Percentiles rank a stretch among this genome's conserved stretches.
phyloP scores from a whole-genome alignment of 1,140 invertebrate genomes.

The Mamestra configurata region DNA sequence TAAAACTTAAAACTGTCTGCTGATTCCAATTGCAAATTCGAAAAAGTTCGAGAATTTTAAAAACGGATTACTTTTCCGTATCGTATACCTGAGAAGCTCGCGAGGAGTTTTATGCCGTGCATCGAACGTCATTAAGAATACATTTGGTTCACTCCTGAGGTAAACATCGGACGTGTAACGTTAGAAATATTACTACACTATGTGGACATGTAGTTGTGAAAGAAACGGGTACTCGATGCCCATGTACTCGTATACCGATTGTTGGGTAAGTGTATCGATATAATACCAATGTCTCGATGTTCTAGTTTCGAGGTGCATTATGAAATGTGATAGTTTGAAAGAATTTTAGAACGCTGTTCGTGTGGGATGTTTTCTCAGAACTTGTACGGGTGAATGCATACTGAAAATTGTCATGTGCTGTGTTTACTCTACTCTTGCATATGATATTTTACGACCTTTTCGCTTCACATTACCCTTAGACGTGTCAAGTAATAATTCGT shows the following conservation, averaged over 20 bases:
- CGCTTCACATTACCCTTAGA: not conserved
- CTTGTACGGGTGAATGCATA: not conserved
- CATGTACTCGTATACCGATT: constrained; percentile 31
- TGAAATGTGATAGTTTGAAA: constrained; percentile 41
- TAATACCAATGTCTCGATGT: constrained; percentile 38
- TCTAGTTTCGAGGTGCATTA: constrained; percentile 38
- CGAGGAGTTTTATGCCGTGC: constrained; percentile 34
- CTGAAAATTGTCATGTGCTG: not conserved
- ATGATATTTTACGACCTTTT: not conserved
- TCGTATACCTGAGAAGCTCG: constrained; percentile 34
- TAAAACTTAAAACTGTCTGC: constrained; percentile 26
- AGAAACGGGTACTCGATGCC: constrained; percentile 38
- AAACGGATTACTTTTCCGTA: constrained; percentile 40
- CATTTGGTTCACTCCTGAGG: constrained; percentile 41
- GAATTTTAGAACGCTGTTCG: constrained; percentile 23
- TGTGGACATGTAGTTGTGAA: constrained; percentile 38
- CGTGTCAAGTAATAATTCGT: too few relatives aligned
- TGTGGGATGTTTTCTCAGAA: not conserved
- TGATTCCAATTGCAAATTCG: constrained; percentile 36
- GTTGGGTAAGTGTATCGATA: constrained; percentile 43
- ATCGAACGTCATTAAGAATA: constrained; percentile 49
- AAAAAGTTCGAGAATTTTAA: constrained; percentile 43
- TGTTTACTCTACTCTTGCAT: too few relatives aligned
- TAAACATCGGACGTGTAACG: constrained; percentile 27
- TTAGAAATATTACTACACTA: constrained; percentile 41